Evolutionary conservation across 2,888 invertebrate genomes (phyloP).

Genomic region (Cosmia pyralina): DNA sequence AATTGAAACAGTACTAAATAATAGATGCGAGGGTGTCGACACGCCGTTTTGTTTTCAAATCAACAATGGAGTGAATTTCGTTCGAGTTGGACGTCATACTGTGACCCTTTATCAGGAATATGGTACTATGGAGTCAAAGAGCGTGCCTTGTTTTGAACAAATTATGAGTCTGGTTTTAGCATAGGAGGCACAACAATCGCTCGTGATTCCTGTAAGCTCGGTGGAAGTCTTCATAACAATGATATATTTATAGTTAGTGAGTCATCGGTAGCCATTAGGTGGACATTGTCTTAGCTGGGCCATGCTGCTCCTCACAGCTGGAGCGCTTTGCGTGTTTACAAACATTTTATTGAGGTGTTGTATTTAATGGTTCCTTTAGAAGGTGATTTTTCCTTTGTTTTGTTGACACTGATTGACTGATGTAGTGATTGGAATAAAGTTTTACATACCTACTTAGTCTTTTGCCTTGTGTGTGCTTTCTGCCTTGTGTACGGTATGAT

Average conservation of each 20-base stretch:
- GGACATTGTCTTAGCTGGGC: conserved; percentile 83
- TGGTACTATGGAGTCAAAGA: conserved; percentile 48
- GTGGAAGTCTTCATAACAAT: conserved; percentile 78
- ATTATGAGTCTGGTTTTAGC: conserved; percentile 89
- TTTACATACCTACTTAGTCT: not conserved
- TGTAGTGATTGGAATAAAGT: conserved; percentile 63
- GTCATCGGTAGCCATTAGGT: conserved; percentile 86
- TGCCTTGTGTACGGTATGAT: not conserved
- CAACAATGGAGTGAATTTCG: conserved; percentile 79
- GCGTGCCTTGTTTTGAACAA: conserved; percentile 86
- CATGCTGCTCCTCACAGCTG: conserved; percentile 81
- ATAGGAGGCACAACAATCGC: conserved; percentile 84
- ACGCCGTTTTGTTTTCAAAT: conserved; percentile 86
- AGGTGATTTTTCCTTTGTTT: conserved; percentile 81
- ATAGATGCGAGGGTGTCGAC: conserved; percentile 89
- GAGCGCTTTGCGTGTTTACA: conserved; percentile 88
- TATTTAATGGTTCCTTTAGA: conserved; percentile 88
- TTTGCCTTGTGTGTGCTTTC: not conserved
- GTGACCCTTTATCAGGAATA: conserved; percentile 83
- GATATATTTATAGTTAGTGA: conserved; percentile 87
- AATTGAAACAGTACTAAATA: conserved; percentile 83
- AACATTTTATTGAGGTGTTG: conserved; percentile 89
- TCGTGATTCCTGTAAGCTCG: conserved; percentile 87
- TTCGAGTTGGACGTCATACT: conserved; percentile 82
- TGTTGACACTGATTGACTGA: conserved; percentile 81